These are phyloP conservation scores for Ormyrus nitidulus DNA, from an alignment of 2,888 invertebrate species.

Conservation along the genomic window DNA sequence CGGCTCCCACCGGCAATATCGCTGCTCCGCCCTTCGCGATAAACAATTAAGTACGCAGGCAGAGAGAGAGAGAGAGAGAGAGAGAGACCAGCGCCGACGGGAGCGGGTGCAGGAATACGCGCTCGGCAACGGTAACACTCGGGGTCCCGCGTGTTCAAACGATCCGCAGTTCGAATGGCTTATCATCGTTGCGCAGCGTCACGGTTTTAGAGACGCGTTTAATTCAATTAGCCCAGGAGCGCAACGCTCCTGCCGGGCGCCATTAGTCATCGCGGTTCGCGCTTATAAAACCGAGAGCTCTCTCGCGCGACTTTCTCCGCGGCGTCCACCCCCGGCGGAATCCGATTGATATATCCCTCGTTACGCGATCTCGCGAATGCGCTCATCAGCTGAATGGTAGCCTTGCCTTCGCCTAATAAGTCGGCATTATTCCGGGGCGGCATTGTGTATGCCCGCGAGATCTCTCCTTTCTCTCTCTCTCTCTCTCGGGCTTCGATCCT, in stretches of 20 bases:
- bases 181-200: constrained; percentile 64
- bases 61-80: too few relatives aligned
- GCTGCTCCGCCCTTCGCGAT: too few relatives aligned
- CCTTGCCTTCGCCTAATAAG: constrained; percentile 32
- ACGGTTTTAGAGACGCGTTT: constrained; percentile 65
- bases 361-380: constrained; percentile 44
- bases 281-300: constrained; percentile 41
- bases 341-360: constrained; percentile 22
- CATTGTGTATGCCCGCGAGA: neutral
- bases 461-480: neutral
- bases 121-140: neutral
- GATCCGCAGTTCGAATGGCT: constrained; percentile 60
- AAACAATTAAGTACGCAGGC: too few relatives aligned
- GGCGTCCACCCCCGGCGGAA: neutral
- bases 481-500: constrained; percentile 18
- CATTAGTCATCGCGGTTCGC: constrained; percentile 69
- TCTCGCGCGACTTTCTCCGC: neutral
- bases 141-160: neutral
- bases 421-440: constrained; percentile 17
- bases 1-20: too few relatives aligned
- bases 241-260: constrained; percentile 39
- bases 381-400: constrained; percentile 71
- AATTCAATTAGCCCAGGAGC: constrained; percentile 67
- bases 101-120: too few relatives aligned
- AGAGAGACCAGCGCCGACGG: too few relatives aligned